Percentiles rank a stretch among this genome's conserved stretches.
Evolutionary conservation across 2,797 vertebrate genomes (phyloP).

Genomic region (Phoebastria nigripes): DNA sequence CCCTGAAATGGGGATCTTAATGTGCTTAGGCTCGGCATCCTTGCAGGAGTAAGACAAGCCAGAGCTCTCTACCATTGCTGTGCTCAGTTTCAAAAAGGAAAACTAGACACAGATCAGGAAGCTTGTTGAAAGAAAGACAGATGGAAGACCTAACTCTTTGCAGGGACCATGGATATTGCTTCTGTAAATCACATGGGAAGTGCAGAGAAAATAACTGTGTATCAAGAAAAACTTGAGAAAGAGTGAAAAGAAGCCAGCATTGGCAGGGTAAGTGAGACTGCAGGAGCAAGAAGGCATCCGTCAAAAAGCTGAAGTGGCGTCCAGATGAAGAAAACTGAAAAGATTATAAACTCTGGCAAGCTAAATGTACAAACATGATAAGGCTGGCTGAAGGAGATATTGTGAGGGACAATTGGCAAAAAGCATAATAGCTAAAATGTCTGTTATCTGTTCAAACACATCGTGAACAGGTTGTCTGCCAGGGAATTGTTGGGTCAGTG

Average conservation of each 20-base stretch:
- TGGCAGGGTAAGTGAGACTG: neutral
- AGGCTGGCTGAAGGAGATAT: neutral
- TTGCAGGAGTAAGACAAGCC: neutral
- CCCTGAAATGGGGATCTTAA: neutral
- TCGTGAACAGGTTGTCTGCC: neutral
- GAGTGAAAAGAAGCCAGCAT: neutral
- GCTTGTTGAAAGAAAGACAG: neutral
- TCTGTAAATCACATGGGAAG: neutral
- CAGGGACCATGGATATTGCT: neutral
- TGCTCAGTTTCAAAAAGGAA: neutral
- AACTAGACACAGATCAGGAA: neutral
- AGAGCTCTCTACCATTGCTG: neutral
- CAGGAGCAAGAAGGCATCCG: neutral
- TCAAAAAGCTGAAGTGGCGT: neutral
- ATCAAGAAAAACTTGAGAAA: neutral
- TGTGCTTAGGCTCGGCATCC: neutral
- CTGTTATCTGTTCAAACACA: neutral
- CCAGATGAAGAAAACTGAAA: neutral
- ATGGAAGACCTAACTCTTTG: neutral
- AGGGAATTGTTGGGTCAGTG: neutral
- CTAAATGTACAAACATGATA: neutral
- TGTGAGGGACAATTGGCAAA: neutral
- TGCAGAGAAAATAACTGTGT: neutral
- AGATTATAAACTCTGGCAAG: neutral
- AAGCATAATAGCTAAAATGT: neutral